Base-by-base conservation (phyloP, 2,113 vertebrate species). In the Nycticorax nycticorax region DNA sequence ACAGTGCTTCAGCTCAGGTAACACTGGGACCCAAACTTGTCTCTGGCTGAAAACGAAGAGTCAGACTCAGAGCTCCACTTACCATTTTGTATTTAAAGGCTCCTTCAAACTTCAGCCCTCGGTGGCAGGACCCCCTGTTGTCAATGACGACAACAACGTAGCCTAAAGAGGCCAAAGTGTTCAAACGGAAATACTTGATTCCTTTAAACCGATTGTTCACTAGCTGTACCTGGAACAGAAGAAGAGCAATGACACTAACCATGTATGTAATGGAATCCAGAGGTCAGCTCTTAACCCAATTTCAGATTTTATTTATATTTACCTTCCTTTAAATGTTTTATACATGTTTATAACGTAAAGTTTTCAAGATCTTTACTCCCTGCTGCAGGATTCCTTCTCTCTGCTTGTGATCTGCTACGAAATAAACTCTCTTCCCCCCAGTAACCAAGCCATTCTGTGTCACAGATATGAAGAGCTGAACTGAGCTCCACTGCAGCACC, bases 1-100 rank as follows among this genome's bases (percentile, higher is more conserved):
- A 8, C 45, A 26, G 39, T 14, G 24, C 35, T 64, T 85, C 62
- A 82, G 53, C 3, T 6, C 47, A 43, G 52, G 0, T 27, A 32
- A 68, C 33, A 6, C 45, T 28, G 32, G 30, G 64, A 39, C 69
- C 68, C 75, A 57, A 53, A 50, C 28, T 47, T 27, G 20, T 22
- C 72, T 71, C 45, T 76, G 45, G 50, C 60, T 89, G 80, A 73
- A 92, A 76, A 43, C 1, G 0, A 47, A 48, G 45, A 59, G 32
- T 23, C 74, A 83, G 53, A n/a, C 48, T 78, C 73, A 69, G 26
- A 91, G 89, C n/a, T 76, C 30, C 68, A 97, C 98, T 97, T 89
- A 98, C 98, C 98, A 99, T 99, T 97, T 98, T 98, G 94, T 98
- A 98, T 81, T 99, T 99, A 97, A 98, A 98, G 85, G 98, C 98